Percentiles rank a stretch among this genome's conserved stretches.
Conservation (phyloP, 2,797 vertebrate species). For the Bradypus variegatus region DNA sequence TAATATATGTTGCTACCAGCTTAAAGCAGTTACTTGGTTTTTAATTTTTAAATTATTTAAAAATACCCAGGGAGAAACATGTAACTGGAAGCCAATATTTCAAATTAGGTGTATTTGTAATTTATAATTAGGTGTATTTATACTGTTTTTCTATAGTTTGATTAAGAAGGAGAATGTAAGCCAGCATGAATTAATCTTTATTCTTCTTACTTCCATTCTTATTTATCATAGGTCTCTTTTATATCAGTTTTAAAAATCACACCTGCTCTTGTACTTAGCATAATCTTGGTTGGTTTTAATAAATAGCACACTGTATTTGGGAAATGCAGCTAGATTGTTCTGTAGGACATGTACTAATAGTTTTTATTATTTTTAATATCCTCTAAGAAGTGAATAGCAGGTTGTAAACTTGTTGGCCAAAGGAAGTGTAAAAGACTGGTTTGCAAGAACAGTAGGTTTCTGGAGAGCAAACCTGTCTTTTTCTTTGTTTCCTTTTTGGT, state of each 20-base stretch:
- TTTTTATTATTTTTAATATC: not conserved
- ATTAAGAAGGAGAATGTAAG: not conserved
- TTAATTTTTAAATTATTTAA: not conserved
- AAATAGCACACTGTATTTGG: not conserved
- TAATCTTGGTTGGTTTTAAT: not conserved
- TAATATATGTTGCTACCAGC: not conserved
- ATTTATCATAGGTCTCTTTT: not conserved
- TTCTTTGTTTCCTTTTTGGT: not conserved
- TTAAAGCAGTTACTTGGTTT: constrained; percentile 23
- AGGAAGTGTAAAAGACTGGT: not conserved
- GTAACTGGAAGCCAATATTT: not conserved
- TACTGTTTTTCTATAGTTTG: not conserved
- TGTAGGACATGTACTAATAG: not conserved
- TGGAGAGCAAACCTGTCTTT: not conserved
- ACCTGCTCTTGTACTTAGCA: not conserved
- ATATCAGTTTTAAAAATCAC: not conserved
- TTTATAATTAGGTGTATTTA: not conserved
- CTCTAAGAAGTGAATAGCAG: not conserved
- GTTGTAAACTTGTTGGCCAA: not conserved
- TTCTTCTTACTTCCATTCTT: not conserved
- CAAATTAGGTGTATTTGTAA: not conserved
- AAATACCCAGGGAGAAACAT: not conserved
- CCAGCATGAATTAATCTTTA: not conserved
- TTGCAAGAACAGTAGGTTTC: not conserved
- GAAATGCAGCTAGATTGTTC: not conserved